phyloP scores from a whole-genome alignment of 2,113 vertebrate genomes.

The Macheiramphus alcinus region DNA sequence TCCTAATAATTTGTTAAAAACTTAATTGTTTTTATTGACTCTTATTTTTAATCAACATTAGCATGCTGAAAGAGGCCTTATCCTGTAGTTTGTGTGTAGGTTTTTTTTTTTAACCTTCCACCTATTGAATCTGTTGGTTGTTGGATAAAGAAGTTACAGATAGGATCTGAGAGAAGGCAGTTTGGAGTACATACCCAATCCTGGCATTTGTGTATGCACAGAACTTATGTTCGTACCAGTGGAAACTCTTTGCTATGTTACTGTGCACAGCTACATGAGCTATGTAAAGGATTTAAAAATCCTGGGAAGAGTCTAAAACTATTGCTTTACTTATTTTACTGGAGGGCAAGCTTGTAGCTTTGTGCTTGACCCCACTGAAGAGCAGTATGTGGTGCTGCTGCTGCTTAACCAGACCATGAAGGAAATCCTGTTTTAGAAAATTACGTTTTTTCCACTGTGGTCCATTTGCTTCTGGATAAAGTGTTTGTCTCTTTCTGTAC shows the following conservation, averaged over 20 bases:
- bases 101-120: not conserved
- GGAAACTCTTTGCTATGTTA: not conserved
- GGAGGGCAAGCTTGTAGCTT: not conserved
- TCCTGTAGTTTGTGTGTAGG: not conserved
- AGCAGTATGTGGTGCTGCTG: not conserved
- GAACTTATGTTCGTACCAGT: rapidly evolving
- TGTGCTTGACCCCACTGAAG: not conserved
- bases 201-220: not conserved
- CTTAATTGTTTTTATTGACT: rapidly evolving
- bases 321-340: not conserved
- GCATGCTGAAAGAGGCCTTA: not conserved
- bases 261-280: not conserved
- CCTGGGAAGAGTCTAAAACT: not conserved
- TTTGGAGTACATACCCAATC: not conserved
- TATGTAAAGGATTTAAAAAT: not conserved
- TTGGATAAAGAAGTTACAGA: not conserved
- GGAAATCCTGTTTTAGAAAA: not conserved
- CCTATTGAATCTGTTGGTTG: not conserved
- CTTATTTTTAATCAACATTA: not conserved
- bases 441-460: not conserved
- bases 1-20: not conserved
- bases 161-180: not conserved
- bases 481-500: not conserved
- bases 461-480: not conserved
- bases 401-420: not conserved